Conservation (phyloP, 2,113 vertebrate genomes). For the Plotosus lineatus region DNA sequence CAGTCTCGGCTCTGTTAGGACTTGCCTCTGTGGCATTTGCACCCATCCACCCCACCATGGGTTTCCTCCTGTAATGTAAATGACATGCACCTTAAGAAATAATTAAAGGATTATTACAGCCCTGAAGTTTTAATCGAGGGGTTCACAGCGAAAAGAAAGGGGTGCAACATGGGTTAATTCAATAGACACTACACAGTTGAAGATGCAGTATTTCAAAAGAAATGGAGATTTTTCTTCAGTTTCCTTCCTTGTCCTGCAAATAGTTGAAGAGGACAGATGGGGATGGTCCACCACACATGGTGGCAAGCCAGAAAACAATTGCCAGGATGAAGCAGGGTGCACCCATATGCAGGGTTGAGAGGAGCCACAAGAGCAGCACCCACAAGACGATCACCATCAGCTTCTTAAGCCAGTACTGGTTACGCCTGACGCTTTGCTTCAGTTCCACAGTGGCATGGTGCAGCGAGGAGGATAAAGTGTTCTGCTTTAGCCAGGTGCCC, state of each 20-base stretch:
- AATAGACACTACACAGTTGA: too few species aligned
- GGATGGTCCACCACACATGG: neutral
- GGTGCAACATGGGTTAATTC: too few species aligned
- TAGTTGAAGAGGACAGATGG: too few species aligned
- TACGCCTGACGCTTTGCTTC: slow-evolving; percentile 13
- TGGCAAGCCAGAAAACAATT: slow-evolving; percentile 42
- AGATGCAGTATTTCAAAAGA: neutral
- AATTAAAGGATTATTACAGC: too few species aligned
- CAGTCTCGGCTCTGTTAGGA: too few species aligned
- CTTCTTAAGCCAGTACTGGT: neutral
- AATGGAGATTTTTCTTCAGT: neutral
- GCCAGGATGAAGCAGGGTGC: slow-evolving; percentile 53
- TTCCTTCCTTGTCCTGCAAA: neutral
- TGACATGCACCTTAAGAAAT: too few species aligned
- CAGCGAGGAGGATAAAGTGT: slow-evolving; percentile 19
- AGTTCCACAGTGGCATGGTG: neutral
- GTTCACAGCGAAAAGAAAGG: too few species aligned
- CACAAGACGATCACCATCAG: slow-evolving; percentile 48
- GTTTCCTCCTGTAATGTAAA: too few species aligned
- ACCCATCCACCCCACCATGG: too few species aligned
- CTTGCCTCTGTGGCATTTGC: too few species aligned
- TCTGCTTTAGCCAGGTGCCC: slow-evolving; percentile 22
- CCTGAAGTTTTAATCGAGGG: too few species aligned
- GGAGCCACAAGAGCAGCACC: slow-evolving; percentile 46
- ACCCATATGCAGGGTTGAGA: slow-evolving; percentile 47